Evolutionary conservation across 2,797 vertebrate species (phyloP), one percentile per base, ranked within the genome.

Genomic region (Platyrinchus mystaceus): DNA sequence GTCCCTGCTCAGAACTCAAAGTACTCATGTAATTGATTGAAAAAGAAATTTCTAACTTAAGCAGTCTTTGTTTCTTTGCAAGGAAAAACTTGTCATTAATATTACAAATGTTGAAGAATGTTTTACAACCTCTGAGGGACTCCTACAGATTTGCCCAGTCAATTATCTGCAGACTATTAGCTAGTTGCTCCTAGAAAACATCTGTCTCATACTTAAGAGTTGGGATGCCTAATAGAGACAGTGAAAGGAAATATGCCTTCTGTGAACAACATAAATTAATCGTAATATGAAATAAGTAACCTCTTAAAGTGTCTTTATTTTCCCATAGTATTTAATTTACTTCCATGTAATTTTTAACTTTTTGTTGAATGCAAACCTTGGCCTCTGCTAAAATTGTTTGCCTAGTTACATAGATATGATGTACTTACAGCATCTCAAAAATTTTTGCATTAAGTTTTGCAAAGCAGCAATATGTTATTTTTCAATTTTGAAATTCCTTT

Each of bases 101-200:
- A 93, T 80, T 85, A 77, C 13, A 89, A 94, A 89, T 34, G 17
- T 32, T 82, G 82, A 93, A 78, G 41, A 92, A 86, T 58, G 4
- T 53, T 67, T 92, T 87, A n/a, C 74, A 62, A 4, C 11, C 52
- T 90, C 70, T 83, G 30, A 88, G 64, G 66, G 64, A 30, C 15
- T 88, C 49, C 46, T 77, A 47, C 47, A 75, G 28, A 77, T 44
- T 46, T 93, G 70, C 69, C 79, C 50, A 81, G 43, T 94, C 64
- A 80, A 52, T 78, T 91, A 64, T 34, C 56, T 95, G 43, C 37
- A 79, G 75, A 56, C 39, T 93, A 84, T 96, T 85, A 82, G 60
- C 60, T 84, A 62, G 28, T 55, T 92, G 55, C 68, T 94, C 82
- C 78, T 90, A 95, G n/a, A 81, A 95, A 90, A 59, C 37, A 92